Base-by-base conservation (phyloP, 2,888 invertebrate species). In the Marronus borbonicus region DNA sequence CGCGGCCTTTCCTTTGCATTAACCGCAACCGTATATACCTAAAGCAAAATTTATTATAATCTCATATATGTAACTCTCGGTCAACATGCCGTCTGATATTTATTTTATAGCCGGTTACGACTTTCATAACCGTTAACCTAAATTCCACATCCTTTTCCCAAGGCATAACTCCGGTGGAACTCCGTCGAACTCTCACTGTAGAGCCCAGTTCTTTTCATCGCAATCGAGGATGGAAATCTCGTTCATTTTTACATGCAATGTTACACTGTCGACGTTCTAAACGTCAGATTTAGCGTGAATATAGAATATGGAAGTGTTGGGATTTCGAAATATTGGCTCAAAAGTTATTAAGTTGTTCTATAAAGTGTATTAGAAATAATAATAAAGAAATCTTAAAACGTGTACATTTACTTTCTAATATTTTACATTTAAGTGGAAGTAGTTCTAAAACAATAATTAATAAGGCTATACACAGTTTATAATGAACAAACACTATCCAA, bases 81-180 rank as follows among this genome's bases (percentile, higher is more conserved):
- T 74, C 72, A 74, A 74, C 72, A 74, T 74, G 44, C 72, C 72
- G 60, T 60, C 72, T 74, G 72, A 74, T 74, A 74, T 74, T 74
- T 74, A 74, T 74, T 74, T 74, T 74, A 74, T 74, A 39, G 24
- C 72, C 72, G 60, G 72, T 62, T 74, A 74, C 72, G 72, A 74
- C 72, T 74, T 74, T 74, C 72, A 60, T 60, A 74, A 74, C 72
- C 72, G 72, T 74, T 74, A 74, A 74, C 72, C 72, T 49, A 74
- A 74, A 74, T 74, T 60, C 72, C 72, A 44, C 60, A 60, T 60
- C 72, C 72, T 62, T 60, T 74, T 74, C 72, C 72, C 72, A 74
- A 60, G 60, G 72, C 72, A 74, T 55, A 70, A 70, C 58, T 49
- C 58, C 49, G 20, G 24, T 44, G 44, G 20, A 74, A 74, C 60